A percentile compares a stretch with the other conserved stretches of the same genome.
phyloP scores from a whole-genome alignment of 2,888 invertebrate species.

The Hyposoter dolosus region DNA sequence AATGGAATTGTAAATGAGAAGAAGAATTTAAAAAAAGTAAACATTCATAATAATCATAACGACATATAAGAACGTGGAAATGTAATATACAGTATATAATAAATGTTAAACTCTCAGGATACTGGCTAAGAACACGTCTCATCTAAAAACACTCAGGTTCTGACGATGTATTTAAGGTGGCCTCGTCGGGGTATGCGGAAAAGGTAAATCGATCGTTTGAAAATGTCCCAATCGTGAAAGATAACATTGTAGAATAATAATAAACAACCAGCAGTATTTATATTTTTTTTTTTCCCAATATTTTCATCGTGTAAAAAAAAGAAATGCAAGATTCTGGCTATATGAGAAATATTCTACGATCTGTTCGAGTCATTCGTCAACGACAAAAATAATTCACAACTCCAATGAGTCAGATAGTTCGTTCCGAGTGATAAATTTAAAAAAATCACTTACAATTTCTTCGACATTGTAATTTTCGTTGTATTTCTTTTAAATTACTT shows the following conservation, averaged over 20 bases:
- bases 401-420: conserved; percentile 6
- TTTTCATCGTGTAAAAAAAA: conserved; percentile 27
- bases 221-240: conserved; percentile 17
- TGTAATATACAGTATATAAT: conserved; percentile 39
- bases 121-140: conserved; percentile 53
- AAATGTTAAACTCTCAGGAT: conserved; percentile 38
- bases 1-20: conserved; percentile 33
- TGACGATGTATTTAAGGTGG: conserved; percentile 34
- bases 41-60: conserved; percentile 62
- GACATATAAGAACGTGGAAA: conserved; percentile 57
- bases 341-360: conserved; percentile 56
- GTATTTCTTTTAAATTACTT: neutral
- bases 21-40: conserved; percentile 9
- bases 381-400: conserved; percentile 20
- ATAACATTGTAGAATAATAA: conserved; percentile 20
- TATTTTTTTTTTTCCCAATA: conserved; percentile 13
- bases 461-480: neutral
- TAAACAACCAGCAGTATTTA: neutral
- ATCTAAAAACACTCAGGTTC: conserved; percentile 61
- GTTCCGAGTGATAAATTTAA: neutral
- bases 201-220: conserved; percentile 26
- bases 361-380: conserved; percentile 57
- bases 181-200: conserved; percentile 12
- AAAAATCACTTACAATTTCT: neutral
- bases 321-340: conserved; percentile 31